These are phyloP conservation scores for Cygnus buccinator DNA, from an alignment of 2,113 vertebrate genomes.

Conservation along the genomic window DNA sequence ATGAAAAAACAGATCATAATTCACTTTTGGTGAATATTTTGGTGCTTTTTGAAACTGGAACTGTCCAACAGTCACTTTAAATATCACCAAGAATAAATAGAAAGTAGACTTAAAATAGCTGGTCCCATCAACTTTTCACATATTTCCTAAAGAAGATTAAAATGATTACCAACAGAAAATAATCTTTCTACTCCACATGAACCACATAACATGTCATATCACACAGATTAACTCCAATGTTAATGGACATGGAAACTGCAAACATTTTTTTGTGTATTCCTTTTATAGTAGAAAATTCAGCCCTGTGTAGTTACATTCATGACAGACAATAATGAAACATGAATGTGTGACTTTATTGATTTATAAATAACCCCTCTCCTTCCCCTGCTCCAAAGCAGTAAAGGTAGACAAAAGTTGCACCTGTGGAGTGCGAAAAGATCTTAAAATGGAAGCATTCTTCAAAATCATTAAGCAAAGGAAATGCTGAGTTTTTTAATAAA, in stretches of 20 bases:
- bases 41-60: not conserved
- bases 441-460: not conserved
- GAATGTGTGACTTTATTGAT: not conserved
- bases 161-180: not conserved
- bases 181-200: not conserved
- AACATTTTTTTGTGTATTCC: not conserved
- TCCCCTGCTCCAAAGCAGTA: not conserved
- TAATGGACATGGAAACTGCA: not conserved
- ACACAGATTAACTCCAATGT: fast-evolving
- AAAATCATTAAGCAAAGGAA: not conserved
- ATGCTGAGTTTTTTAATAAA: not conserved
- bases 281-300: not conserved
- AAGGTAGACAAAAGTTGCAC: not conserved
- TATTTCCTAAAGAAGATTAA: not conserved
- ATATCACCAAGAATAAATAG: not conserved
- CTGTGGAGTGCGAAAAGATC: not conserved
- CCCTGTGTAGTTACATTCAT: not conserved
- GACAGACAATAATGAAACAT: not conserved
- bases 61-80: not conserved
- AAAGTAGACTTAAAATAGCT: not conserved
- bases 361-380: not conserved
- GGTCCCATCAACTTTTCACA: not conserved
- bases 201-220: not conserved
- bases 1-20: not conserved
- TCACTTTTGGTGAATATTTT: not conserved